Evolutionary conservation across 2,113 vertebrate genomes (phyloP), one percentile per base, ranked within the genome.

Genomic region (Sorex fumeus): DNA sequence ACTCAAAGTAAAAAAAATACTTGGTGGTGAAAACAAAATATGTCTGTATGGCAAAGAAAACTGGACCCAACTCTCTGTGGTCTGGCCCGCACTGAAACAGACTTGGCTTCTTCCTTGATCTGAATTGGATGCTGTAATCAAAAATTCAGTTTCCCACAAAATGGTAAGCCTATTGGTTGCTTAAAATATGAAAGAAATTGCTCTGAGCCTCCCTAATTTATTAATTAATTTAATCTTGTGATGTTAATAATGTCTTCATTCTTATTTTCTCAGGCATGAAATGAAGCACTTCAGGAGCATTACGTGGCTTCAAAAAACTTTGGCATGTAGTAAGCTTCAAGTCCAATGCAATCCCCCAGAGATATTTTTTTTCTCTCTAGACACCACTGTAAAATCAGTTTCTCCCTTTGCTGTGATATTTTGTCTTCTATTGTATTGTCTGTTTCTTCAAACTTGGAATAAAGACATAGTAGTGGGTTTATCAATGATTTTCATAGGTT

Each of bases 301-400:
- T 43, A 60, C 72, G 62, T 64, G 84, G 69, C 57, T 92, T 90
- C 57, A 75, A 90, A 93, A 93, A 57, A 47, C 75, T 71, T 77
- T 70, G 64, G 87, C 47, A 91, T 30, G 57, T 28, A 87, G 6
- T 64, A 84, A 94, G 36, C 30, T 66, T 83, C 36, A 13, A 10
- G 25, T 36, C 19, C 21, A 87, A 9, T 87, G 34, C 66, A 75
- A 85, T 66, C 15, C 32, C 11, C 6, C 45, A 87, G n/a, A 57
- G 40, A 40, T 3, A 40, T 40, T 40, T 80, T 40, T 80, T 50
- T 87, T 78, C 72, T 69, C 75, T 60, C 67, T 27, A 40, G 19
- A 67, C 66, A 75, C n/a, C 60, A 6, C 13, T 94, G 19, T n/a
- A 6, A 77, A 34, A 57, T 60, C 57, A 34, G 74, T 84, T 8